A percentile compares a stretch with the other conserved stretches of the same genome.
Conservation (phyloP, 2,888 invertebrate genomes). For the Drosophila anceps region DNA sequence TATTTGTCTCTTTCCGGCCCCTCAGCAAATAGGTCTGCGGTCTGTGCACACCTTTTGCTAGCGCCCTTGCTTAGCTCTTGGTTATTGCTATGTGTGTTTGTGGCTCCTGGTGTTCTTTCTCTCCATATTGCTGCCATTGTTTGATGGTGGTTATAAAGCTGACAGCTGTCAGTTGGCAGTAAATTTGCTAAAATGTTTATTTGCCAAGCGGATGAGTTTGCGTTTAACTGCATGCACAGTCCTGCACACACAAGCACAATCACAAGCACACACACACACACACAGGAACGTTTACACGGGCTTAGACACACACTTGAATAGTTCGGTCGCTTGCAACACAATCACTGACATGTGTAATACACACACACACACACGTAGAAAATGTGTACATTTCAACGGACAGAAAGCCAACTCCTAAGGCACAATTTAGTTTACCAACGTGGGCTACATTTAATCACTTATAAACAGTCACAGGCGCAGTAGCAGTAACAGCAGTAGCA, state of each 20-base stretch:
- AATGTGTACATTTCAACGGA: constrained; percentile 23
- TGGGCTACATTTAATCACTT: constrained; percentile 75
- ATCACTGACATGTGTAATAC: constrained; percentile 59
- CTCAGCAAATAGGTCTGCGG: constrained; percentile 68
- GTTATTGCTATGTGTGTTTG: constrained; percentile 23
- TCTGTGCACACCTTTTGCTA: constrained; percentile 67
- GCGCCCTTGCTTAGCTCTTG: constrained; percentile 30
- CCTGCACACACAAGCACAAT: constrained; percentile 35
- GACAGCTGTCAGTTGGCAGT: constrained; percentile 82
- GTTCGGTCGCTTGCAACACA: constrained; percentile 53
- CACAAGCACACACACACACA: constrained; percentile 4
- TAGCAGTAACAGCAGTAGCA: constrained; percentile 21
- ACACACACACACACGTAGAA: constrained; percentile 26
- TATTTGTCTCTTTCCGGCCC: constrained; percentile 35
- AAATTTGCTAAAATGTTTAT: constrained; percentile 82
- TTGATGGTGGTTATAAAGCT: constrained; percentile 81
- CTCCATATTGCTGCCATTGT: constrained; percentile 59
- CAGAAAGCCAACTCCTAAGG: constrained; percentile 49
- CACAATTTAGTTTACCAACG: constrained; percentile 53
- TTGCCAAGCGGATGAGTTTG: constrained; percentile 79
- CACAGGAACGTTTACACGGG: constrained; percentile 4
- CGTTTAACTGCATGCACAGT: constrained; percentile 68
- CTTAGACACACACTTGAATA: constrained; percentile 57
- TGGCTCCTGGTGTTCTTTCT: constrained; percentile 27
- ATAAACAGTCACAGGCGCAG: constrained; percentile 71